Conservation (phyloP, 2,797 vertebrate species). For the Mycteria americana region DNA sequence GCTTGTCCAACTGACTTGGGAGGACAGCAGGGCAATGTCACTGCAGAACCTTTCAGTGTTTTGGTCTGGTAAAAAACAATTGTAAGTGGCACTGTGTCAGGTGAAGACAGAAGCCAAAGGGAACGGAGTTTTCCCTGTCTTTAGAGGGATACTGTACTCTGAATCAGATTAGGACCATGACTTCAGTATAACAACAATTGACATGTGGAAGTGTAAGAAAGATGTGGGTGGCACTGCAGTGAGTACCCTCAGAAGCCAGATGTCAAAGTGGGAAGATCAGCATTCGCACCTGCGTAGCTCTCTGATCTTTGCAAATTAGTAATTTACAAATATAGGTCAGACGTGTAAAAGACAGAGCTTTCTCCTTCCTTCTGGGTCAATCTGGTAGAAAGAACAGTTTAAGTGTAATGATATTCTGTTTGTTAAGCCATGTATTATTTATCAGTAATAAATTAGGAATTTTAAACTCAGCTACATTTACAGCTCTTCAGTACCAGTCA, state of each 20-base stretch:
- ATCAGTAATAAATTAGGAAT: constrained; percentile 62
- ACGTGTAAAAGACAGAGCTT: constrained; percentile 1
- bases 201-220: neutral
- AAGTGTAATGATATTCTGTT: neutral
- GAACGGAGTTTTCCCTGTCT: neutral
- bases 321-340: constrained; percentile 40
- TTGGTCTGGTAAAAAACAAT: neutral
- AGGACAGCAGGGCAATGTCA: neutral
- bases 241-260: neutral
- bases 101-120: neutral
- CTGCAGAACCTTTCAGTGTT: neutral
- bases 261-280: constrained; percentile 5
- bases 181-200: neutral
- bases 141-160: neutral
- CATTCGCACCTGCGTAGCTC: constrained; percentile 3
- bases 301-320: constrained; percentile 49
- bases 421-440: constrained; percentile 69
- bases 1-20: neutral
- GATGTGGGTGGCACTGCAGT: neutral
- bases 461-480: constrained; percentile 51
- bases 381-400: constrained; percentile 21
- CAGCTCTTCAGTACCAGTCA: constrained; percentile 38
- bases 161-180: neutral
- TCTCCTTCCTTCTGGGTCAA: constrained; percentile 38
- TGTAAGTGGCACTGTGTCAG: neutral